Conservation (phyloP, 2,797 vertebrate genomes). For the Ibycter americanus region DNA sequence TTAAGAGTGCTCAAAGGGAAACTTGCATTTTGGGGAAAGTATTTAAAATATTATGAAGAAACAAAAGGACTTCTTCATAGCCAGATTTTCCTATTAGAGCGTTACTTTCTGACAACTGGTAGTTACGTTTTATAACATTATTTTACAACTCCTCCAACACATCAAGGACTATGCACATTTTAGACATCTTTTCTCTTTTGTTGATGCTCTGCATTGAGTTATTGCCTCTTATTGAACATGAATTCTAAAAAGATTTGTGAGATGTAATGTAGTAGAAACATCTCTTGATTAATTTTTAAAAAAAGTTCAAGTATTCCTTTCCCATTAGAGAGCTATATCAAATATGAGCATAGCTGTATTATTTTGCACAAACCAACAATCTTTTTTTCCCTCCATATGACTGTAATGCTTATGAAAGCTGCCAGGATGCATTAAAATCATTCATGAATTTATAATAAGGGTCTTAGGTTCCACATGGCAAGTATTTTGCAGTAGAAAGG, state of each 20-base stretch:
- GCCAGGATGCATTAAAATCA: constrained; percentile 75
- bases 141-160: neutral
- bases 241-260: neutral
- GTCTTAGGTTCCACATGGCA: constrained; percentile 57
- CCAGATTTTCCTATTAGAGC: neutral
- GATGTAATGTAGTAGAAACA: neutral
- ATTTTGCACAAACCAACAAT: constrained; percentile 49
- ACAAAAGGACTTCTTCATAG: neutral
- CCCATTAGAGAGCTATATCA: neutral
- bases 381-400: constrained; percentile 64
- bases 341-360: neutral
- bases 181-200: neutral
- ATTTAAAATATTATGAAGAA: neutral
- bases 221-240: neutral
- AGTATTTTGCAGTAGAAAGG: constrained; percentile 48
- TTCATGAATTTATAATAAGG: constrained; percentile 72
- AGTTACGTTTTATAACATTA: neutral
- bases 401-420: constrained; percentile 65
- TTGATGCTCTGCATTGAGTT: neutral
- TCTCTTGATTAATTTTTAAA: neutral
- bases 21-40: neutral
- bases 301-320: neutral
- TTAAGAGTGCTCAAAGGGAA: neutral
- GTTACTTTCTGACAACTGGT: neutral
- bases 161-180: neutral